Base-by-base conservation (phyloP, 2,888 invertebrate genomes). In the Aromia moschata region DNA sequence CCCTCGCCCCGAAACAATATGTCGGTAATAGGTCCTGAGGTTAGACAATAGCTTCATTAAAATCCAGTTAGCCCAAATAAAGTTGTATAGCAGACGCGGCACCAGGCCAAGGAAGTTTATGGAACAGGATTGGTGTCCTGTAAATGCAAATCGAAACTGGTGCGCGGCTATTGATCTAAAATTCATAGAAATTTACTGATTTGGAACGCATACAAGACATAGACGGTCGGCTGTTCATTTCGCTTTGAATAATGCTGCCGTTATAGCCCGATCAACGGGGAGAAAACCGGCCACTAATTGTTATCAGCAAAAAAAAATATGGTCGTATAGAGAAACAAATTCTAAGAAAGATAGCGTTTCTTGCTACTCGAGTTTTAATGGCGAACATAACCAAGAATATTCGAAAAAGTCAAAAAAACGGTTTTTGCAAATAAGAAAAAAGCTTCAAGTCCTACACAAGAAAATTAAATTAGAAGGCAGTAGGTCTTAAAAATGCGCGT, bases 1-100 rank as follows among this genome's bases (percentile, higher is more conserved):
- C 45, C 45, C 45, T n/a, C 10, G 30, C 17, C 17, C 20, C 14
- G 47, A 17, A 47, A 47, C 47, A 47, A 47, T 47, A 37, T 47
- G 47, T 47, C 16, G n/a, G 14, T 47, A 47, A 47, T 47, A 47
- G 47, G 37, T 47, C 37, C 37, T 47, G 17, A 47, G 47, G 47
- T 47, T 47, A 47, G 37, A 37, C 47, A 47, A 47, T 37, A 16
- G 47, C 47, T 47, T 17, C 11, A 47, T 47, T 12, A 47, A 47
- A 47, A 47, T 37, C 14, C 33, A 47, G 47, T 37, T 47, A 37
- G 37, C 36, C 14, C 17, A 36, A 47, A 47, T 47, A 37, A 47
- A 47, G 37, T 37, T 47, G 47, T 17, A 17, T 11, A 12, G 12
- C 47, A 11, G 7, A 17, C 11, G 17, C 40, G n/a, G 10, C n/a